phyloP scores from a whole-genome alignment of 2,888 invertebrate genomes.

The Drosophila diplacantha region DNA sequence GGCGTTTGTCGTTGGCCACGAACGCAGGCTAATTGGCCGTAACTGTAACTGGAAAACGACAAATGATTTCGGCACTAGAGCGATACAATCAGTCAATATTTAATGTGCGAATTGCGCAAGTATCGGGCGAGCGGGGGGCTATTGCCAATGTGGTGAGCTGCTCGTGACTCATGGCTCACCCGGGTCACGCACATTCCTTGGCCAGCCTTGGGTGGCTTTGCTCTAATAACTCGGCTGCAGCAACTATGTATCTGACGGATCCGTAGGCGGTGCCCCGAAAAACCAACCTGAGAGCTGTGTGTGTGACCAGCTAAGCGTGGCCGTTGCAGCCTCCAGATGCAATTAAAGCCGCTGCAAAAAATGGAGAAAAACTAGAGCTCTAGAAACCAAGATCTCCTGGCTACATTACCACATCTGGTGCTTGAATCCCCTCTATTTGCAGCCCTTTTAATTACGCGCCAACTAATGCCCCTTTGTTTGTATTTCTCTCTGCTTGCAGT shows the following conservation, averaged over 20 bases:
- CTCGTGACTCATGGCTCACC: slow-evolving; percentile 19
- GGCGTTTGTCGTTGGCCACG: slow-evolving; percentile 3
- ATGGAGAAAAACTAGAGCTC: slow-evolving; percentile 7
- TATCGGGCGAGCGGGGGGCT: slow-evolving; percentile 18
- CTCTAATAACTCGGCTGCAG: slow-evolving; percentile 43
- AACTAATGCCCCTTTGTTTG: slow-evolving; percentile 38
- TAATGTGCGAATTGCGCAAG: slow-evolving; percentile 55
- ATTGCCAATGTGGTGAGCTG: slow-evolving; percentile 18
- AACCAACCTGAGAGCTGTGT: slow-evolving; percentile 5
- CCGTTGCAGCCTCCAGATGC: slow-evolving; percentile 45
- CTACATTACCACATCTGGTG: slow-evolving; percentile 23
- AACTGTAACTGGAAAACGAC: slow-evolving; percentile 14
- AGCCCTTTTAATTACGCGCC: slow-evolving; percentile 46
- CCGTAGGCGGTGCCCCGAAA: slow-evolving; percentile 42
- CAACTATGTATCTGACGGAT: slow-evolving; percentile 28
- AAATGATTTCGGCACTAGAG: slow-evolving; percentile 20
- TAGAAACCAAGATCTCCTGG: slow-evolving; percentile 26
- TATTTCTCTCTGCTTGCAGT: slow-evolving; percentile 16
- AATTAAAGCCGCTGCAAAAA: slow-evolving; percentile 42
- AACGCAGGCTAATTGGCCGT: slow-evolving; percentile 44
- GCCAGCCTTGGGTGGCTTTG: slow-evolving; percentile 16
- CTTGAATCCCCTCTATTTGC: slow-evolving; percentile 15
- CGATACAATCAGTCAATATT: slow-evolving; percentile 36
- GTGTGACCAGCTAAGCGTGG: slow-evolving; percentile 60
- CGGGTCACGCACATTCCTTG: slow-evolving; percentile 43